phyloP scores from a whole-genome alignment of 1,140 invertebrate species.

The Dolichoris vasculosae region DNA sequence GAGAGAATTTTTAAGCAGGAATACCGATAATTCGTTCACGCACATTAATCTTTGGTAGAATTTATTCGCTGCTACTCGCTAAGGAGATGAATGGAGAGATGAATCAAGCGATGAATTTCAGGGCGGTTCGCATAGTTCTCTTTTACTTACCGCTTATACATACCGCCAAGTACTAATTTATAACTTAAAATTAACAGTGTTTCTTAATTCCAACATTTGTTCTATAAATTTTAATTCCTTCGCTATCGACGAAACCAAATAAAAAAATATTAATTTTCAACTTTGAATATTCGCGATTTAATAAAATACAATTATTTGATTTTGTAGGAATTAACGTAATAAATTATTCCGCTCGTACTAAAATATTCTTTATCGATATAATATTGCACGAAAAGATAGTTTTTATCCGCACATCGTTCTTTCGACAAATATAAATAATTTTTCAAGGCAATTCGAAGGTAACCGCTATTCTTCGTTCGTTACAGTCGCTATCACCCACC shows the following conservation, averaged over 20 bases:
- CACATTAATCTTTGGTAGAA: neutral
- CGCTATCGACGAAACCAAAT: too few species aligned
- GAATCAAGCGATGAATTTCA: conserved; percentile 17
- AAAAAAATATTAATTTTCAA: too few species aligned
- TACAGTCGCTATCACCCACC: too few species aligned
- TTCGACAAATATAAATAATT: neutral
- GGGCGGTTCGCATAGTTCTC: neutral
- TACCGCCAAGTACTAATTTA: neutral
- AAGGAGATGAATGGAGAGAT: neutral
- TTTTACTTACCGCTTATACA: neutral
- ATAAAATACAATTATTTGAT: too few species aligned
- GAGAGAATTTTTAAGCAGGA: neutral
- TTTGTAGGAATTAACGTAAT: too few species aligned
- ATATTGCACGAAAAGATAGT: too few species aligned
- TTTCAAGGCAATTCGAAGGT: neutral
- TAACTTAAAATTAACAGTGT: neutral
- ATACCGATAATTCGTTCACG: neutral
- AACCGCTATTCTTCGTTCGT: neutral
- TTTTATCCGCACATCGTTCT: too few species aligned
- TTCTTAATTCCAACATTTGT: neutral
- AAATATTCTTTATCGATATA: too few species aligned
- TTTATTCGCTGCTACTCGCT: neutral
- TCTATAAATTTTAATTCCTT: too few species aligned
- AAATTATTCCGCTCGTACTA: too few species aligned
- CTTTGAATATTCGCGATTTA: too few species aligned